Evolutionary conservation across 2,797 vertebrate species (phyloP).

Genomic region (Decapterus maruadsi): DNA sequence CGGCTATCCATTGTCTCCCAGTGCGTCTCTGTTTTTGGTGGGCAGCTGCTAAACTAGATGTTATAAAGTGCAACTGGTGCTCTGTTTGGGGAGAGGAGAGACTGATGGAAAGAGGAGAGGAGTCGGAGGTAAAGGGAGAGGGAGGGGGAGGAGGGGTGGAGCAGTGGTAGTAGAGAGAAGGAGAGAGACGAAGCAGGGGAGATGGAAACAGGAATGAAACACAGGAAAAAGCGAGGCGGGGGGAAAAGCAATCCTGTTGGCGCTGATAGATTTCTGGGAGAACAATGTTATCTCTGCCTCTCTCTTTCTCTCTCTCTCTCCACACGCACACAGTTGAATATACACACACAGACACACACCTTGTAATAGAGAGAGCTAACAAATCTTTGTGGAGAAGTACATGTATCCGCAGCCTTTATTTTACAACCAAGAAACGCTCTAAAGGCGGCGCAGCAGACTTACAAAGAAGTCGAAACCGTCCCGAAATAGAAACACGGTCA

Average conservation of each 20-base stretch:
- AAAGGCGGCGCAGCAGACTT: constrained; percentile 48
- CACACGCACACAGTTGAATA: constrained; percentile 34
- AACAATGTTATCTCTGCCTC: constrained; percentile 83
- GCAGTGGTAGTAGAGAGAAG: constrained; percentile 15
- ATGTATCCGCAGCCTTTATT: constrained; percentile 70
- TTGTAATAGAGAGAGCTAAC: constrained; percentile 73
- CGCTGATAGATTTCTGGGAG: constrained; percentile 82
- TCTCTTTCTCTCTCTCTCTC: constrained; percentile 38
- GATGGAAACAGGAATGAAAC: constrained; percentile 74
- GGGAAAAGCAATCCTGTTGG: constrained; percentile 81
- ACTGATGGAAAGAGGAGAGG: constrained; percentile 54
- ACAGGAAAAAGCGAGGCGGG: constrained; percentile 62
- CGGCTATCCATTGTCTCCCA: constrained; percentile 51
- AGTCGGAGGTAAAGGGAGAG: constrained; percentile 28
- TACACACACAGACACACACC: constrained; percentile 37
- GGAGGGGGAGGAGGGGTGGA: background rate
- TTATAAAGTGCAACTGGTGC: constrained; percentile 78
- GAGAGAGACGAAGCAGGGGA: constrained; percentile 43
- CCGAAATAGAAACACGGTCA: constrained; percentile 67
- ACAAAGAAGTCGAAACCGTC: constrained; percentile 61
- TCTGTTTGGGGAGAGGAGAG: constrained; percentile 53
- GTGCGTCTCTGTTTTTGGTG: constrained; percentile 39
- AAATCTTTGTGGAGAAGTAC: constrained; percentile 76
- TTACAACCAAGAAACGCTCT: constrained; percentile 67
- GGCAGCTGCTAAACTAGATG: constrained; percentile 71